Conservation (phyloP, 2,113 vertebrate genomes). For the Pipa parva region DNA sequence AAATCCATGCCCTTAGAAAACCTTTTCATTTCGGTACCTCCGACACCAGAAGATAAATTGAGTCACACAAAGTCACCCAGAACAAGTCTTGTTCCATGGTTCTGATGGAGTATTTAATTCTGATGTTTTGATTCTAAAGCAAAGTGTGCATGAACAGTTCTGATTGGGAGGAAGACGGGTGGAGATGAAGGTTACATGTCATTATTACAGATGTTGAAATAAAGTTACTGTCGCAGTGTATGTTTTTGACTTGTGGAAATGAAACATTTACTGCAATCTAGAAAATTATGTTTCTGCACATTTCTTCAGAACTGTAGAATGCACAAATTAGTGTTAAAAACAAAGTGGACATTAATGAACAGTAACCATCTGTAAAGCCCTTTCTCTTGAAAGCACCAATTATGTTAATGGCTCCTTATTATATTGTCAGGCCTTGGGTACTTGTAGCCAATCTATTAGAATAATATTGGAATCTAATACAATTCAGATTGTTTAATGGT, state of each 20-base stretch:
- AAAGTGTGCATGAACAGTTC: background rate
- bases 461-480: constrained; percentile 34
- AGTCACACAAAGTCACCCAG: constrained; percentile 13
- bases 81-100: constrained; percentile 20
- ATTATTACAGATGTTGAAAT: too few relatives aligned
- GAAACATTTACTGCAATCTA: too few relatives aligned
- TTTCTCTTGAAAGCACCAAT: constrained; percentile 38
- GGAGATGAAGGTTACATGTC: too few relatives aligned
- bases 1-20: constrained; percentile 38
- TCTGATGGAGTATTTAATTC: background rate
- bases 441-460: constrained; percentile 36
- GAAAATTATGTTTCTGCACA: too few relatives aligned
- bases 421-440: constrained; percentile 36
- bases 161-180: too few relatives aligned
- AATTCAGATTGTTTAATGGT: constrained; percentile 22
- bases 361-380: constrained; percentile 33
- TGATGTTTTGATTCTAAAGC: background rate
- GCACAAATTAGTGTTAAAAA: constrained; percentile 25
- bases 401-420: constrained; percentile 38
- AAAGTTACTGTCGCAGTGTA: too few relatives aligned
- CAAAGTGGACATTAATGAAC: constrained; percentile 26
- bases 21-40: constrained; percentile 31
- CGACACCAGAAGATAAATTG: constrained; percentile 32
- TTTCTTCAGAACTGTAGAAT: background rate
- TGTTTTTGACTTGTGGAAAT: too few relatives aligned